These are phyloP conservation scores for Pandion haliaetus DNA, from an alignment of 2,113 vertebrate genomes.

Conservation along the genomic window DNA sequence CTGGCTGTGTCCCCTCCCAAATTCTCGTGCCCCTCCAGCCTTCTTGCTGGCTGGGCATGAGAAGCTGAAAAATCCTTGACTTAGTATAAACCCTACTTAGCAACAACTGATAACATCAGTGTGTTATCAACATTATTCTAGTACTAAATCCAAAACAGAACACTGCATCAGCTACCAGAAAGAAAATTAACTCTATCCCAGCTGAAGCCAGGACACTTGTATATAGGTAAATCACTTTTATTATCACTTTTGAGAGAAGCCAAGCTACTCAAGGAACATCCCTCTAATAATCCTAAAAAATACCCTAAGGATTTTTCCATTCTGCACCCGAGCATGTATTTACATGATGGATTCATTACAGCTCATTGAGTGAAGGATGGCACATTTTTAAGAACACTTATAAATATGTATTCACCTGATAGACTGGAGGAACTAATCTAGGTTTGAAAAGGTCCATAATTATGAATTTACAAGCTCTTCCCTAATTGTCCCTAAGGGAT, in stretches of 20 bases:
- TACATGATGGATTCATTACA: constrained; percentile 37
- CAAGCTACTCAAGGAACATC: neutral
- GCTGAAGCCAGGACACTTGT: no score
- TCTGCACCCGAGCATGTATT: constrained; percentile 3
- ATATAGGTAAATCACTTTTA: neutral
- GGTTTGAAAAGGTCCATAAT: constrained; percentile 13
- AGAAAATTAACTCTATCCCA: no score
- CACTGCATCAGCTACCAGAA: no score
- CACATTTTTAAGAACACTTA: neutral
- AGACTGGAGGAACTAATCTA: neutral
- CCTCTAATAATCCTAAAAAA: neutral
- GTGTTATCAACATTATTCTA: no score
- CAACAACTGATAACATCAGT: no score
- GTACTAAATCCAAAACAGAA: no score
- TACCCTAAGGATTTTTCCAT: neutral
- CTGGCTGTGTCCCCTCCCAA: no score
- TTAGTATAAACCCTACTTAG: no score
- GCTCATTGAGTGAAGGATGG: neutral
- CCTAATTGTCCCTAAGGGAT: neutral
- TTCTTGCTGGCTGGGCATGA: no score
- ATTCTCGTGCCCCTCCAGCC: no score
- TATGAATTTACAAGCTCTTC: constrained; percentile 25
- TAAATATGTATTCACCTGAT: constrained; percentile 22
- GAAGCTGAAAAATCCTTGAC: no score
- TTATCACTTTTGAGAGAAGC: neutral